phyloP scores from a whole-genome alignment of 92 coral and sea anemone species.

The Porites divaricata region DNA sequence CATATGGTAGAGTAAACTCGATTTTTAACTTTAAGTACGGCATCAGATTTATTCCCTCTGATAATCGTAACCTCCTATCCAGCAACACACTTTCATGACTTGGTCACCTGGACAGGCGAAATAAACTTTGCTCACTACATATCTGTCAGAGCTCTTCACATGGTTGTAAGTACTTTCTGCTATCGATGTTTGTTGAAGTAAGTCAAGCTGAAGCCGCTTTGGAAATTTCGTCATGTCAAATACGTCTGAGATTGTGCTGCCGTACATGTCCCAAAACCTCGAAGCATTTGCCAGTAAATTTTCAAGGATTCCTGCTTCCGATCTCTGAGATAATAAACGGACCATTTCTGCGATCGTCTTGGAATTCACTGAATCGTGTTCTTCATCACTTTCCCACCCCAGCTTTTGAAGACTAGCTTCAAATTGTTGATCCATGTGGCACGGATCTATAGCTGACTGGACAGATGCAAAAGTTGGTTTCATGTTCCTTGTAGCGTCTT shows the following conservation, averaged over 20 bases:
- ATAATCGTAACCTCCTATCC: neutral
- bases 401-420: conserved; percentile 11
- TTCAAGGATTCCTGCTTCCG: conserved; percentile 18
- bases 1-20: conserved; percentile 42
- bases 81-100: conserved; percentile 10
- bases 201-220: conserved; percentile 30
- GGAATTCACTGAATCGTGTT: neutral
- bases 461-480: conserved; percentile 34
- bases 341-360: conserved; percentile 22
- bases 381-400: conserved; percentile 18
- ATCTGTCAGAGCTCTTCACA: conserved; percentile 22
- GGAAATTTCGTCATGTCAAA: conserved; percentile 14
- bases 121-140: conserved; percentile 23
- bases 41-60: neutral
- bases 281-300: conserved; percentile 12
- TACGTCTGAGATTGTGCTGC: neutral
- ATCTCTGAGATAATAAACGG: conserved; percentile 18
- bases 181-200: conserved; percentile 36
- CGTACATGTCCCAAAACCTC: neutral
- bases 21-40: conserved; percentile 25
- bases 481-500: conserved; percentile 35
- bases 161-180: conserved; percentile 13
- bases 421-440: conserved; percentile 4
- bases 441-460: conserved; percentile 24
- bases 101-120: conserved; percentile 18